Evolutionary conservation across 2,797 vertebrate genomes (phyloP).

Genomic region (Bucorvus abyssinicus): DNA sequence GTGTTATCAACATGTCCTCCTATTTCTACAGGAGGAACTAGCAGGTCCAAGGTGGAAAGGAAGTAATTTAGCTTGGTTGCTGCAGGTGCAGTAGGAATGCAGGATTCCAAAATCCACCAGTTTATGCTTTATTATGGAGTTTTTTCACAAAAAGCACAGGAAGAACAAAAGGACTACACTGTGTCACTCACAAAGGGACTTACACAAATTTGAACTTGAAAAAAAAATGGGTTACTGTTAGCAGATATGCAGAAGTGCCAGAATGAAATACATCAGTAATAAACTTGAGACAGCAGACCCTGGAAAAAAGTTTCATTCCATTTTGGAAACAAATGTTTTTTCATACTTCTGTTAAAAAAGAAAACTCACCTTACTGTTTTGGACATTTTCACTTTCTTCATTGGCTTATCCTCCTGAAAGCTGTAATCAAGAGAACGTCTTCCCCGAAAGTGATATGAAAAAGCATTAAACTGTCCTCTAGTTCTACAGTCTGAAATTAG

Average conservation of each 20-base stretch:
- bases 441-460: constrained; percentile 94
- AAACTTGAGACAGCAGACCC: background rate
- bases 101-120: background rate
- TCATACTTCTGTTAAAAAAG: background rate
- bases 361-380: constrained; percentile 47
- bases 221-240: background rate
- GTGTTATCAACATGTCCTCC: background rate
- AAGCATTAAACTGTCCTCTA: constrained; percentile 94
- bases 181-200: background rate
- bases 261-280: background rate
- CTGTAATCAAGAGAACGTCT: constrained; percentile 90
- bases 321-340: background rate
- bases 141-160: background rate
- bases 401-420: constrained; percentile 81
- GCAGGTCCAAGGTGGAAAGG: background rate
- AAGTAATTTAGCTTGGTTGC: background rate
- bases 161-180: background rate
- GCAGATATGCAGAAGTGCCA: background rate
- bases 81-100: background rate
- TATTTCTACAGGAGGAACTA: background rate
- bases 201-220: background rate
- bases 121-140: background rate
- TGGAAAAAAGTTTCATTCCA: background rate
- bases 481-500: constrained; percentile 89
- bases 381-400: constrained; percentile 52